Evolutionary conservation across 1,140 invertebrate species (phyloP), one percentile per base, ranked within the genome.

Genomic region (Drosophila elegans): DNA sequence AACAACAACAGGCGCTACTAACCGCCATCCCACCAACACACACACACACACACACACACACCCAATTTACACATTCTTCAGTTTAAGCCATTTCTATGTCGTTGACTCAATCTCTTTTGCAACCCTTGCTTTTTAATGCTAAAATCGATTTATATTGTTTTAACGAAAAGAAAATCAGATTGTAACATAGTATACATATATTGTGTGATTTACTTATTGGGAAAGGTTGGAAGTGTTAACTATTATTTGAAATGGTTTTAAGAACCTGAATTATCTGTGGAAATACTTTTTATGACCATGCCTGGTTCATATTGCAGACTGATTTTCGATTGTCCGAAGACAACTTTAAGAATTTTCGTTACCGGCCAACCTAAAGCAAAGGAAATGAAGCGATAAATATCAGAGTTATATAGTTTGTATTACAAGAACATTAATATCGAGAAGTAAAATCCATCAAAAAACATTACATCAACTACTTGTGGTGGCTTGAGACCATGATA

Each of bases 1-100:
- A 86, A 79, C 51, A 84, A 81, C 42, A 89, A 80, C 62, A 74
- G 90, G 48, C 80, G 91, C 3, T 91, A 88, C 51, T 91, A 78
- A 75, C 45, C 39, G 62, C 36, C 61, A 57, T 61, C 63, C 48
- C 32, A 52, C 45, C 13, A 38, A 38, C 38, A 48, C 68, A 41
- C 41, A n/a, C n/a, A n/a, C n/a, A n/a, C n/a, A n/a, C n/a, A n/a
- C n/a, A n/a, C n/a, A n/a, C n/a, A n/a, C n/a, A n/a, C 68, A 41
- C 41, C 54, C 42, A 52, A 55, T 57, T 13, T 41, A 41, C 32
- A 71, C 66, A 74, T 76, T 66, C 72, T 61, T 52, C 36, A 71
- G 29, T 69, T 55, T 39, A 49, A 42, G 32, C 42, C 36, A 36
- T 16, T 48, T 45, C 29, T 48, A 16, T 41, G 48, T 53, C 61